Evolutionary conservation across 35 echinoderm and acorn worm genomes (phyloP).

Genomic region (Hemicentrotus pulcherrimus): DNA sequence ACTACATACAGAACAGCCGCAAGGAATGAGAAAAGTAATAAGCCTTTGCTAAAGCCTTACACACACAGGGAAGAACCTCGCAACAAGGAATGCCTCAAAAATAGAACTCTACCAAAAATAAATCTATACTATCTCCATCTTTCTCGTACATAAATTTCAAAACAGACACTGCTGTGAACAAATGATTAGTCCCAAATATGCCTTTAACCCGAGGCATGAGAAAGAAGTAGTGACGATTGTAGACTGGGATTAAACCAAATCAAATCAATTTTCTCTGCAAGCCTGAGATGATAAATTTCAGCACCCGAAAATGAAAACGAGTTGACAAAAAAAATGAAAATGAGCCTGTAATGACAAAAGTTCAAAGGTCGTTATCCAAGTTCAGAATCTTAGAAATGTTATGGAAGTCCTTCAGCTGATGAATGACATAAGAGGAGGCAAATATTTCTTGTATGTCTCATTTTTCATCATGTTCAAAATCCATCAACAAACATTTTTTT

Average conservation of each 20-base stretch:
- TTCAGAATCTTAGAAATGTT: neutral
- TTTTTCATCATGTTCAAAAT: neutral
- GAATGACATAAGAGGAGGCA: neutral
- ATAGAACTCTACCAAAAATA: neutral
- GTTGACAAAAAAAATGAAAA: slow-evolving; percentile 24
- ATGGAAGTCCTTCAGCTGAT: neutral
- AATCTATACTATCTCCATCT: neutral
- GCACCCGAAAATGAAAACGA: slow-evolving; percentile 4
- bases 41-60: neutral
- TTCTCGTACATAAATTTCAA: neutral
- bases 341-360: slow-evolving; percentile 21
- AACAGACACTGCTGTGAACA: neutral
- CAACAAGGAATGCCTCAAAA: neutral
- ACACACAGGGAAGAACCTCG: neutral
- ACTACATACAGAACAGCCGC: no score
- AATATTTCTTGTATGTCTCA: neutral
- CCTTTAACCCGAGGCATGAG: neutral
- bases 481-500: neutral
- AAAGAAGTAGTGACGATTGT: neutral
- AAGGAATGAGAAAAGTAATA: neutral
- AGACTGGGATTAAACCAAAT: slow-evolving; percentile 24
- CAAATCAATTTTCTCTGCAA: slow-evolving; percentile 23
- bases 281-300: neutral
- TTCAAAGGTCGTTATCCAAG: neutral
- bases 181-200: slow-evolving; percentile 29